Percentiles rank a stretch among this genome's conserved stretches.
phyloP scores from a whole-genome alignment of 2,888 invertebrate genomes.

The Pseudoips prasinana region DNA sequence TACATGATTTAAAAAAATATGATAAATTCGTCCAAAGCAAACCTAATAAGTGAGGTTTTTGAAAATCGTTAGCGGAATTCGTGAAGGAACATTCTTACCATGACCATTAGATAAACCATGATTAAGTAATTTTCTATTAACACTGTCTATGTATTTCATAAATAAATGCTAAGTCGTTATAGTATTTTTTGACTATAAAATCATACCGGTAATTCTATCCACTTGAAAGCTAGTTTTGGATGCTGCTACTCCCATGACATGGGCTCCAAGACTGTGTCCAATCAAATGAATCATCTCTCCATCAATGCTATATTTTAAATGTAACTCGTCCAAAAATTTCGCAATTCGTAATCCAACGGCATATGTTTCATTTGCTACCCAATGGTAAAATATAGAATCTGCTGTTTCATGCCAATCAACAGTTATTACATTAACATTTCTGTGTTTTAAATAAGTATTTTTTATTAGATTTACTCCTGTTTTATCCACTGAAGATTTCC shows the following conservation, averaged over 20 bases:
- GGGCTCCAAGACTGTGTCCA: constrained; percentile 61
- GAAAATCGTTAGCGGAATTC: no score
- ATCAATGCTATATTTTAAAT: constrained; percentile 34
- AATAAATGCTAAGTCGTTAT: no score
- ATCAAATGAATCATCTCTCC: constrained; percentile 50
- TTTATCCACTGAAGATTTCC: constrained; percentile 64
- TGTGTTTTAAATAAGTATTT: constrained; percentile 56
- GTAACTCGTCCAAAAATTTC: constrained; percentile 39
- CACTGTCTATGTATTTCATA: no score
- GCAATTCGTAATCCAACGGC: constrained; percentile 41
- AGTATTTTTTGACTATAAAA: no score
- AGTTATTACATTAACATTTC: constrained; percentile 64
- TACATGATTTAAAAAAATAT: no score
- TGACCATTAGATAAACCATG: no score
- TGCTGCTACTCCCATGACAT: constrained; percentile 57
- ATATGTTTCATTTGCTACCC: constrained; percentile 48
- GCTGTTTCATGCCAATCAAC: constrained; percentile 62
- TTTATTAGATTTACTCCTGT: constrained; percentile 56
- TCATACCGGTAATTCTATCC: constrained; percentile 47
- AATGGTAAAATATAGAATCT: constrained; percentile 44
- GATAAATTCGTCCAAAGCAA: no score
- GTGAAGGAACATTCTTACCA: no score
- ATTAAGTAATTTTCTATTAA: no score
- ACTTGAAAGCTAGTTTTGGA: constrained; percentile 31
- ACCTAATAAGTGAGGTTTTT: no score